Base-by-base conservation (phyloP, 1,140 invertebrate genomes). In the Diabrotica virgifera region DNA sequence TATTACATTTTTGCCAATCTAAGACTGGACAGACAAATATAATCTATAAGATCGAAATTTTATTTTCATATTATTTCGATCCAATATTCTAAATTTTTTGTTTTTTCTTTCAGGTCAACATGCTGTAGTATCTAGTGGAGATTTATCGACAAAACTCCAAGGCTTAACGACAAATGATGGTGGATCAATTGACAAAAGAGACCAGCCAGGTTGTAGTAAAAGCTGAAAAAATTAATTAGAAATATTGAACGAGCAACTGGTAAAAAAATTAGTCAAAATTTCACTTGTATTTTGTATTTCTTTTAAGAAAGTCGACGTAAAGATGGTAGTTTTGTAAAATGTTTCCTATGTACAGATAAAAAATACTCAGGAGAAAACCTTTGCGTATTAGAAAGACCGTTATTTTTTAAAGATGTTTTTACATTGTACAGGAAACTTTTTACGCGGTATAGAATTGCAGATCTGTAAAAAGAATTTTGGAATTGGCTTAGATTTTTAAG, bases 61-160 rank as follows among this genome's bases (percentile, higher is more conserved):
- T n/a, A n/a, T n/a, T n/a, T n/a, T n/a, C n/a, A n/a, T n/a, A n/a
- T n/a, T n/a, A n/a, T n/a, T n/a, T n/a, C n/a, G n/a, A n/a, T n/a
- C n/a, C n/a, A n/a, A n/a, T n/a, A n/a, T 24, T 2, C 24, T 24
- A 24, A 24, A 24, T 24, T 24, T 24, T 1, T 24, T 24, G 24
- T 24, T 24, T 24, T n/a, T 59, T 13, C 52, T 54, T 66, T 51
- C 52, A 70, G 80, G 84, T 12, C 82, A 85, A 66, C 81, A 85
- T 64, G 82, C 84, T 12, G 74, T 82, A n/a, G 82, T 87, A 1
- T 82, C 82, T 7, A 86, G 87, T 0, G 83, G 85, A 37, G 87
- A 87, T 71, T 78, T 90, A 54, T 83, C 89, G 4, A 80, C 84
- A 52, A 81, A 82, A 67, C 79, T 92, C 54, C 83, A 87, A 65